Base-by-base conservation (phyloP, 2,113 vertebrate species). In the Myiozetetes cayanensis region DNA sequence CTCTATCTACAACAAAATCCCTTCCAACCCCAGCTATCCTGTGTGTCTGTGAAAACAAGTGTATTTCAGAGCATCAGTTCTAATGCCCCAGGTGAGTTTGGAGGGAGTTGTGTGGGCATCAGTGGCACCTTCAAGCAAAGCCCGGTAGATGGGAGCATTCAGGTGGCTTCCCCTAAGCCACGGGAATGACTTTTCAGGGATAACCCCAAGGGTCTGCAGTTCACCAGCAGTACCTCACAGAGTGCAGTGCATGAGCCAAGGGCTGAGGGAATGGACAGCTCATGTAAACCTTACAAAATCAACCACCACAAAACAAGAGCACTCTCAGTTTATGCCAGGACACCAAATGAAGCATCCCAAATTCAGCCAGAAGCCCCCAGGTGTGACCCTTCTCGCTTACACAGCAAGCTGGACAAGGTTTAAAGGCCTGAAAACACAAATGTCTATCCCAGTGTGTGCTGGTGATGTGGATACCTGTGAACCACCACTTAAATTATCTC, bases 101-200 rank as follows among this genome's bases (percentile, higher is more conserved):
- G 1, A 53, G 20, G 30, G 30, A 59, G 35, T 12, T 25, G 8
- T 14, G 3, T 16, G 47, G 50, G 43, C 12, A 28, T 27, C 47
- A 9, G 55, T 6, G 10, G 7, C 43, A 53, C 24, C 17, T 35
- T 14, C 31, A 37, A 68, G 49, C 35, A 41, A 53, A 43, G 12
- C 22, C 35, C 73, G 41, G 15, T 21, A 23, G 28, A 44, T 16
- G 2, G 22, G 18, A 75, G 18, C 0, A 0, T 15, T 27, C 12
- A 19, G 1, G 17, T 15, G 43, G 33, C 21, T 5, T 58, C 43
- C 31, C 44, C 22, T 9, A 14, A n/a, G 13, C 14, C 33, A 24
- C 2, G 4, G 52, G 47, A 61, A 83, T 4, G 9, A 28, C 41
- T 27, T 30, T 6, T 2, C 17, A 44, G 0, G 1, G 53, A 46